Evolutionary conservation across 2,113 vertebrate species (phyloP).

Genomic region (Oxyruncus cristatus): DNA sequence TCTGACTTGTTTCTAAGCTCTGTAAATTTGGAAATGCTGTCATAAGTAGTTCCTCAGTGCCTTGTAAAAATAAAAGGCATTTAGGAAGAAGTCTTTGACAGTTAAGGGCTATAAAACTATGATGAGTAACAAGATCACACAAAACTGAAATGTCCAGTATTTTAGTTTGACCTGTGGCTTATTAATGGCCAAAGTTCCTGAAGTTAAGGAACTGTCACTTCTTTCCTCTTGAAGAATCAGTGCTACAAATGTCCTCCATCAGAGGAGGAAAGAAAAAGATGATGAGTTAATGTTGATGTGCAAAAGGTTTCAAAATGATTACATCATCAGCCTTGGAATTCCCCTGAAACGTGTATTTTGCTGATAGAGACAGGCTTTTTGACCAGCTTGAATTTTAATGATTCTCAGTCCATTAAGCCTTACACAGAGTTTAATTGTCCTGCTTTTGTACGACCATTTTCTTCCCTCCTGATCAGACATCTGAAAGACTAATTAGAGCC

Average conservation of each 20-base stretch:
- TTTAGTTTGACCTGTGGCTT: neutral
- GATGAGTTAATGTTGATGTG: neutral
- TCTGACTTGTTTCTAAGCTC: neutral
- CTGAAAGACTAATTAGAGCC: neutral
- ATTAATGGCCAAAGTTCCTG: neutral
- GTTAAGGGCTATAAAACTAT: neutral
- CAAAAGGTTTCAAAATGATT: neutral
- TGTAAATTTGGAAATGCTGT: neutral
- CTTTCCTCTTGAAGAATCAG: neutral
- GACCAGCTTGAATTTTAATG: neutral
- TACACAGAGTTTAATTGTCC: accelerated
- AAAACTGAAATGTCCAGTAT: neutral
- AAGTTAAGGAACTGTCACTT: neutral
- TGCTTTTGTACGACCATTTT: neutral
- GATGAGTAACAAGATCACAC: neutral
- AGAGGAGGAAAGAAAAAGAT: neutral
- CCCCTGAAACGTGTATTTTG: neutral
- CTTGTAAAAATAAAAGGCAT: neutral
- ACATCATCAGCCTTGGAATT: neutral
- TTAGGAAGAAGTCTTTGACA: neutral
- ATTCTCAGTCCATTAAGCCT: neutral
- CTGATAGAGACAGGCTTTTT: neutral
- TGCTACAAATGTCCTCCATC: neutral
- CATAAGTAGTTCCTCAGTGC: neutral
- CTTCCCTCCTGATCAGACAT: neutral